These are phyloP conservation scores for Sparus aurata DNA, from an alignment of 2,797 vertebrate species.

Conservation along the genomic window DNA sequence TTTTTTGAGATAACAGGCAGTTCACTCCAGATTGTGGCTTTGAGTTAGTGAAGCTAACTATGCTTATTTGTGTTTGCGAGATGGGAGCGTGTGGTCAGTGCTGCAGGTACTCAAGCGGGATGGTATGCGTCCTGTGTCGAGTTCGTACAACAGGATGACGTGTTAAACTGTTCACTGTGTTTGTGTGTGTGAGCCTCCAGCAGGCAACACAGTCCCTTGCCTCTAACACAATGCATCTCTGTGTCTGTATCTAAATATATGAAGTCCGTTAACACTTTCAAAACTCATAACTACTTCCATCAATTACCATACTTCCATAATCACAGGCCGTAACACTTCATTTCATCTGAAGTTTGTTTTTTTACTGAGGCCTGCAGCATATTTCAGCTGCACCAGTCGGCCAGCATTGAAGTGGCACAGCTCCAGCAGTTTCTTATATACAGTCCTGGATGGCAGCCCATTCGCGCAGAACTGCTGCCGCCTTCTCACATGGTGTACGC, in stretches of 20 bases:
- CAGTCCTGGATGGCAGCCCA: constrained; percentile 61
- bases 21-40: constrained; percentile 49
- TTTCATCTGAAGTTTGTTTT: constrained; percentile 41
- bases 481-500: constrained; percentile 93
- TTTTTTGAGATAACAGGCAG: constrained; percentile 54
- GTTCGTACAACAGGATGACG: constrained; percentile 19
- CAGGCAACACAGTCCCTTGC: constrained; percentile 43
- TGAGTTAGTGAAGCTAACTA: constrained; percentile 43
- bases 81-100: constrained; percentile 33
- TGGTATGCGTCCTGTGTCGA: constrained; percentile 25
- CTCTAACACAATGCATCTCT: constrained; percentile 35
- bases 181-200: constrained; percentile 26
- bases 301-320: constrained; percentile 59
- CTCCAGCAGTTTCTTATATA: constrained; percentile 73
- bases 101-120: constrained; percentile 23
- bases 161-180: constrained; percentile 29
- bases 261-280: constrained; percentile 52
- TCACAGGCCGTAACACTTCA: constrained; percentile 41
- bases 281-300: constrained; percentile 52
- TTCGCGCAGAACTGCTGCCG: constrained; percentile 24
- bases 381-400: constrained; percentile 61
- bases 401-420: constrained; percentile 54
- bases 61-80: constrained; percentile 36
- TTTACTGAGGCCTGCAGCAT: constrained; percentile 39
- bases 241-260: constrained; percentile 48